These are phyloP conservation scores for Sminthurinus signatus DNA, from an alignment of 1,140 invertebrate species.

Conservation along the genomic window DNA sequence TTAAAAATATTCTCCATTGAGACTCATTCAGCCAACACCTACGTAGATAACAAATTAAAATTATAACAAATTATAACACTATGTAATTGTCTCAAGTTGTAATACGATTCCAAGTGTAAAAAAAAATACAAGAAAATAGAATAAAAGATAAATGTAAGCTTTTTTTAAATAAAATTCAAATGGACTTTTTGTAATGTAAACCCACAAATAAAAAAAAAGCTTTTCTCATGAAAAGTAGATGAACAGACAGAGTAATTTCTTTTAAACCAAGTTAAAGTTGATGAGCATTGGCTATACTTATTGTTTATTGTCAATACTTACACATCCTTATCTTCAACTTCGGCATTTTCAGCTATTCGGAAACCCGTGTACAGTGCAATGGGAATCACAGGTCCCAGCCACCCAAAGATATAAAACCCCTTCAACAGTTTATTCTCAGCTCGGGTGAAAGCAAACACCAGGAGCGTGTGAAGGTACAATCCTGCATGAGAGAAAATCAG, in stretches of 20 bases:
- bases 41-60: too few relatives aligned
- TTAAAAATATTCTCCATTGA: conserved; percentile 62
- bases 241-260: too few relatives aligned
- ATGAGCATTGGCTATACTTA: neutral
- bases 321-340: conserved; percentile 55
- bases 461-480: conserved; percentile 84
- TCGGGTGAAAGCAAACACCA: conserved; percentile 78
- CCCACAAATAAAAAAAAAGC: neutral
- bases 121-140: conserved; percentile 12
- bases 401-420: conserved; percentile 75
- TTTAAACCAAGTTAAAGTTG: neutral
- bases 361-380: conserved; percentile 60
- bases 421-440: conserved; percentile 74
- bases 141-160: neutral
- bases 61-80: too few relatives aligned
- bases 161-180: neutral
- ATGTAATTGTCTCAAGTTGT: too few relatives aligned
- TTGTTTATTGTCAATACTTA: conserved; percentile 49
- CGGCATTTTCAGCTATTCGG: conserved; percentile 49
- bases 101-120: too few relatives aligned
- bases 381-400: conserved; percentile 68
- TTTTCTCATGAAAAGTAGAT: conserved; percentile 2
- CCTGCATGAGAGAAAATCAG: too few relatives aligned
- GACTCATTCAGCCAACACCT: conserved; percentile 81
- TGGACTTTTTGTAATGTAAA: neutral